Base-by-base conservation (phyloP, 1,140 invertebrate species). In the Drosophila eugracilis region DNA sequence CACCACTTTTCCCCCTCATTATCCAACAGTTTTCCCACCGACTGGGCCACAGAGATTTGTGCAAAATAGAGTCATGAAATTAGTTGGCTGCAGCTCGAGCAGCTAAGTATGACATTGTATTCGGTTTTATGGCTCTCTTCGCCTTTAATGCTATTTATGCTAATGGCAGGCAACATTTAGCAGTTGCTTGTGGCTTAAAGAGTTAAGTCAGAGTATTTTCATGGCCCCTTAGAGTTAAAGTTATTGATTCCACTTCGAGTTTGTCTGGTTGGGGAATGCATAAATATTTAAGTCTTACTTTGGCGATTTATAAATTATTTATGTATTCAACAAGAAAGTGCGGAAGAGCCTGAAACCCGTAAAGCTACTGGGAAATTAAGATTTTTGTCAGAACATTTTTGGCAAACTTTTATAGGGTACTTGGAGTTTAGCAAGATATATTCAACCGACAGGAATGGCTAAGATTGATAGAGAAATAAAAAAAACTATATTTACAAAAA, bases 1-100 rank as follows among this genome's bases (percentile, higher is more conserved):
- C 19, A 14, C 4, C 1, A 10, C 4, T 54, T 62, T 55, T 1
- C 12, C 22, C 17, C 14, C 9, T 3, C 37, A 26, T 9, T 19
- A 24, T 57, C 30, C 36, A 17, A 1, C 26, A 37, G 9, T 22
- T 36, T 17, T n/a, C 41, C 36, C 17, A 50, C 24, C 10, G 17
- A 17, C 21, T 34, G 32, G 34, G 57, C 41, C 57, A 73, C 47
- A 57, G 37, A 49, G 78, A 78, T 78, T 84, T 83, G 62, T 53
- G 75, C 54, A 75, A 59, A 84, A 84, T 79, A 79, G 60, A 84
- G 79, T 57, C 79, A 76, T 79, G 76, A 84, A 84, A 84, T 84
- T 85, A 84, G 80, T 76, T 78, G 58, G 54, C 32, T 59, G 71
- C 72, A 65, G 49, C 54, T 55, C 21, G 70, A 48, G 70, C 67